Evolutionary conservation across 2,113 vertebrate genomes (phyloP).

Genomic region (Cisticola juncidis): DNA sequence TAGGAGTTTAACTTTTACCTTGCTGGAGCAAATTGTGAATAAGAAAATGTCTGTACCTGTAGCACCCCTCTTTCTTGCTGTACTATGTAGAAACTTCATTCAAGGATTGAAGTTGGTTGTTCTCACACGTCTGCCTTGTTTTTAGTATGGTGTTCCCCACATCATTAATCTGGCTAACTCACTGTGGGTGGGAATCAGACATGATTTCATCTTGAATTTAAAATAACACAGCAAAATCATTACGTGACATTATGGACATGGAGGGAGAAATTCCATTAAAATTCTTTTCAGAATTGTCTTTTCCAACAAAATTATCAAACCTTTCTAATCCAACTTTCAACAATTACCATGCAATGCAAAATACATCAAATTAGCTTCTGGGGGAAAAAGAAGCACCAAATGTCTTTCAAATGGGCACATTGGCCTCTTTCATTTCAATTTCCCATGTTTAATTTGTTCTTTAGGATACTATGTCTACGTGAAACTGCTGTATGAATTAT

Average conservation of each 20-base stretch:
- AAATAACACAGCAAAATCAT: not conserved
- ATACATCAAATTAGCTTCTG: not conserved
- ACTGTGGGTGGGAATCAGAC: not conserved
- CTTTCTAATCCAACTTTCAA: not conserved
- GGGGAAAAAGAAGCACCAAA: not conserved
- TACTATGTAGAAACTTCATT: too few species aligned
- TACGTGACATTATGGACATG: not conserved
- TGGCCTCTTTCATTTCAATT: not conserved
- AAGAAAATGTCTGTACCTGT: not conserved
- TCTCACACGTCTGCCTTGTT: not conserved
- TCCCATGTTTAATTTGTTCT: not conserved
- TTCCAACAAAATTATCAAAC: not conserved
- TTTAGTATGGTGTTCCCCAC: not conserved
- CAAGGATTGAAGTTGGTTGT: not conserved
- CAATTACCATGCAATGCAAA: not conserved
- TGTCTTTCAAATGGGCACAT: not conserved
- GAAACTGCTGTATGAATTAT: not conserved
- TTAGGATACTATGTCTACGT: not conserved
- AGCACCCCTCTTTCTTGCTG: not conserved
- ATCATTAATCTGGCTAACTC: not conserved
- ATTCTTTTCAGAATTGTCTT: not conserved
- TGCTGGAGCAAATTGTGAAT: not conserved
- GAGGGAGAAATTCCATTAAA: not conserved
- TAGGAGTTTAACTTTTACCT: not conserved
- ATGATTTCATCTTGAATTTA: slow-evolving; percentile 1